phyloP scores from a whole-genome alignment of 1,140 invertebrate species.

The Drosophila pachea region DNA sequence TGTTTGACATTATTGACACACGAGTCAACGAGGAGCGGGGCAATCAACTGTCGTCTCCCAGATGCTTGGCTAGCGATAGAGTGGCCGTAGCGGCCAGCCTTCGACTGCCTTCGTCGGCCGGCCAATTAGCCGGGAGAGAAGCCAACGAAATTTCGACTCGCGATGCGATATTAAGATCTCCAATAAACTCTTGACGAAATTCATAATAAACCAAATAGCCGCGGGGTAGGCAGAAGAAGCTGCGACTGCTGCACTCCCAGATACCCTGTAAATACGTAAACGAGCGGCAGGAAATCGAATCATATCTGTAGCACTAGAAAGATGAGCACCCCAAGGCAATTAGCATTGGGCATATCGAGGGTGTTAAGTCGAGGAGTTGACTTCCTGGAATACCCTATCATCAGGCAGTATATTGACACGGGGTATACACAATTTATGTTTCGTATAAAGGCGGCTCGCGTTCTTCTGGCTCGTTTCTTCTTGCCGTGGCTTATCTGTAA shows the following conservation, averaged over 20 bases:
- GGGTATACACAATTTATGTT: conserved; percentile 4
- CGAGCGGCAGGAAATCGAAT: no score
- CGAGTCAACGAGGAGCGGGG: conserved; percentile 51
- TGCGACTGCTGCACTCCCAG: not conserved
- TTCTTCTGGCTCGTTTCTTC: conserved; percentile 13
- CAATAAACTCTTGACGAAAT: conserved; percentile 65
- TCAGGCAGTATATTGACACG: not conserved
- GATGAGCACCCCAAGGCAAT: not conserved
- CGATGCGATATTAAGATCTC: conserved; percentile 57
- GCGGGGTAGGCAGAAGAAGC: no score
- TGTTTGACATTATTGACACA: conserved; percentile 75
- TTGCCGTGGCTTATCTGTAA: conserved; percentile 61
- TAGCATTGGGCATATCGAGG: not conserved
- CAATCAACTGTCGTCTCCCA: conserved; percentile 22
- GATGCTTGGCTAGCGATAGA: conserved; percentile 33
- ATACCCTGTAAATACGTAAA: conserved; percentile 11
- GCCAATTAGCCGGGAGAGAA: conserved; percentile 48
- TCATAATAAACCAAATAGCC: not conserved
- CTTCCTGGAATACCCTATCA: not conserved
- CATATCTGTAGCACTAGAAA: no score
- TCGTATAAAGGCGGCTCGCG: conserved; percentile 20
- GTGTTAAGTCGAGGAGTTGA: no score
- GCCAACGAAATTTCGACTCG: conserved; percentile 26
- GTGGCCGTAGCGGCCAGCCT: conserved; percentile 39
- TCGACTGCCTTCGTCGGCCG: conserved; percentile 15